Percentiles rank a stretch among this genome's conserved stretches.
These are phyloP conservation scores for Tetragonula clypearis DNA, from an alignment of 1,140 invertebrate genomes.

Conservation along the genomic window DNA sequence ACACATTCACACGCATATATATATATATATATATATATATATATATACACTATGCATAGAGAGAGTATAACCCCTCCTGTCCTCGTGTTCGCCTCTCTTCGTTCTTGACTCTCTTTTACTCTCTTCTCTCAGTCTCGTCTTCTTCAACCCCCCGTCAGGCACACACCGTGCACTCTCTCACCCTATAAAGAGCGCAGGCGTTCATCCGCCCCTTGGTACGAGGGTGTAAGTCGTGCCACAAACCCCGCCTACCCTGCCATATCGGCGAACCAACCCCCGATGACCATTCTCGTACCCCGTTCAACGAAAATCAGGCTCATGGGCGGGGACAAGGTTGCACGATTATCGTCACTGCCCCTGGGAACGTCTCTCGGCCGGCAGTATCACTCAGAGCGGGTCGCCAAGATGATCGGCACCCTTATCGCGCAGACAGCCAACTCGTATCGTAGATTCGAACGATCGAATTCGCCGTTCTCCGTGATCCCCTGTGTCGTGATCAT, in stretches of 20 bases:
- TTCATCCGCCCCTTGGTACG: conserved; percentile 45
- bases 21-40: background rate
- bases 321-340: conserved; percentile 29
- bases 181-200: conserved; percentile 52
- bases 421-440: conserved; percentile 25
- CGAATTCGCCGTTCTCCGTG: background rate
- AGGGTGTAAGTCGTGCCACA: conserved; percentile 48
- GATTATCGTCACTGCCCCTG: conserved; percentile 7
- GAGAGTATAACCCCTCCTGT: background rate
- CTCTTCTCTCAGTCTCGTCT: background rate
- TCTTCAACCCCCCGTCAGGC: background rate
- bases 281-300: background rate
- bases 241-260: conserved; percentile 40
- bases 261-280: conserved; percentile 39
- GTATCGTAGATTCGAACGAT: conserved; percentile 19
- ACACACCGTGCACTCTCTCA: background rate
- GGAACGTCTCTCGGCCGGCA: conserved; percentile 36
- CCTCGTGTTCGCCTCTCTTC: background rate
- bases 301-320: background rate
- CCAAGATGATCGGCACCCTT: conserved; percentile 64
- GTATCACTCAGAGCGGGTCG: conserved; percentile 65
- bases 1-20: background rate
- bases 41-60: too few relatives aligned
- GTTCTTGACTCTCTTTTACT: background rate
- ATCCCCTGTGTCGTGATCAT: conserved; percentile 23